phyloP scores from a whole-genome alignment of 2,888 invertebrate genomes.

The Nomada fabriciana region DNA sequence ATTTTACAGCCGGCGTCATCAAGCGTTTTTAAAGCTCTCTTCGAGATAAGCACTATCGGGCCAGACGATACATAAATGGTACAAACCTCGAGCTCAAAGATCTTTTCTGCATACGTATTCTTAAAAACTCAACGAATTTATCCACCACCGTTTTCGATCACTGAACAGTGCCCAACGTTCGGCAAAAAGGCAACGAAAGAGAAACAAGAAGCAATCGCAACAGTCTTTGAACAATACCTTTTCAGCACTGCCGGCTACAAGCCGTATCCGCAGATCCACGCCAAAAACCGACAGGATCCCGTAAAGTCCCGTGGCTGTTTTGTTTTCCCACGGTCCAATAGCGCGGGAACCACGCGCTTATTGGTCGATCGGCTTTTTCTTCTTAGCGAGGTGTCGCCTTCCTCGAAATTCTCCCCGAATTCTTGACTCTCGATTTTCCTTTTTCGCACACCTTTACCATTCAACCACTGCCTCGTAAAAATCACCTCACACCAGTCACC shows the following conservation, averaged over 20 bases:
- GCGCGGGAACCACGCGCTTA: slow-evolving; percentile 43
- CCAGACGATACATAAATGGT: background rate
- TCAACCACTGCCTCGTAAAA: slow-evolving; percentile 22
- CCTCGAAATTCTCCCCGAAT: slow-evolving; percentile 9
- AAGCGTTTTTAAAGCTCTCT: background rate
- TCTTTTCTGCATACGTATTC: too few relatives aligned
- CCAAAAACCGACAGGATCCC: slow-evolving; percentile 15
- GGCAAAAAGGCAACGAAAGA: background rate
- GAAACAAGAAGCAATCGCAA: background rate
- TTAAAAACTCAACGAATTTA: background rate
- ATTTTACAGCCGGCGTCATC: background rate
- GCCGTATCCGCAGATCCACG: slow-evolving; percentile 36
- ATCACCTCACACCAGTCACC: slow-evolving; percentile 55
- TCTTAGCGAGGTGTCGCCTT: slow-evolving; percentile 8
- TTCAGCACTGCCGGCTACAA: slow-evolving; percentile 20
- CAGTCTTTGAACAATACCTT: slow-evolving; percentile 45
- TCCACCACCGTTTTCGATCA: slow-evolving; percentile 4
- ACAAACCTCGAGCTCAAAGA: background rate
- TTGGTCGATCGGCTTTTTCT: slow-evolving; percentile 24
- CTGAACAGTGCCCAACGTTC: background rate
- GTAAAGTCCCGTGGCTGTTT: slow-evolving; percentile 23
- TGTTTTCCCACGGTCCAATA: slow-evolving; percentile 18
- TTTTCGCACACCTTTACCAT: background rate
- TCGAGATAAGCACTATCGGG: slow-evolving; percentile 18
- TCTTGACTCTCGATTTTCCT: background rate